Base-by-base conservation (phyloP, 2,888 invertebrate genomes). In the Mechanitis mazaeus region DNA sequence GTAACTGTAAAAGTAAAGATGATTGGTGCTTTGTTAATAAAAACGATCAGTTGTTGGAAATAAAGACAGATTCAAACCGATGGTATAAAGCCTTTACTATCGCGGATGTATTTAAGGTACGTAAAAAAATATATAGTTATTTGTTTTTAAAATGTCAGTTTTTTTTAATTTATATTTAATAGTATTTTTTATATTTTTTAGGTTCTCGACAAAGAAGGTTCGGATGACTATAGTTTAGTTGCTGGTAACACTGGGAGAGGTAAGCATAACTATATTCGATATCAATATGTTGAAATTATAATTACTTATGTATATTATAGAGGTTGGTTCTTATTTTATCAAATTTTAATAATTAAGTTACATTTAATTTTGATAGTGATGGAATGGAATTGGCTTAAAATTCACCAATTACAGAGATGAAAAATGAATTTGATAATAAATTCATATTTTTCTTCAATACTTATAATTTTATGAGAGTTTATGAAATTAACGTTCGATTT, bases 171-270 rank as follows among this genome's bases (percentile, higher is more conserved):
- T 35, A 5, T 35, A 35, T 35, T 35, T 35, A 35, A 6, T 6
- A 35, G 35, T 35, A 35, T 35, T 35, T 35, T 35, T 54, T 54
- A 33, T 28, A 45, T 33, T 35, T 55, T 72, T 55, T 68, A 90
- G 74, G 79, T 93, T 0, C 80, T 95, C 54, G 69, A 76, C 9
- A 81, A 79, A 56, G 84, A 91, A 69, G 85, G 87, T 1, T 69
- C 81, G 0, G 70, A 75, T n/a, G 79, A 69, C 62, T 94, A 93
- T 71, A 87, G 91, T 69, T 75, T 95, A 0, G 91, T 95, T 3
- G 94, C 93, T 33, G 95, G 95, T 33, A 95, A 95, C 74, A 95
- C 95, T 1, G 94, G 94, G 3, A 92, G 92, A 81, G 95, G 95
- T 94, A 81, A 75, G 55, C 60, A 33, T 31, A 31, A 50, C 3